Base-by-base conservation (phyloP, 2,888 invertebrate genomes). In the Aphodius granarius region DNA sequence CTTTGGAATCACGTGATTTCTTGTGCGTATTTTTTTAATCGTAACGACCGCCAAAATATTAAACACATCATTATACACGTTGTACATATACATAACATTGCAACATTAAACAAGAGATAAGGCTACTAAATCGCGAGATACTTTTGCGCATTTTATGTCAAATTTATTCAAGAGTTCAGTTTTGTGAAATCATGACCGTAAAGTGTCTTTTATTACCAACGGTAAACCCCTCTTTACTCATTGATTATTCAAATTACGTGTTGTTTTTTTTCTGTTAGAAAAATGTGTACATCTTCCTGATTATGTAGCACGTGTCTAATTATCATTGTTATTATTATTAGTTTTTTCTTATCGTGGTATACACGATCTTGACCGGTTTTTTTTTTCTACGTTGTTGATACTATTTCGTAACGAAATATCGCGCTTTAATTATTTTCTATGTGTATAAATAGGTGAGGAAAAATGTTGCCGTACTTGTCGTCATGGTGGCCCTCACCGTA, bases 401-500 rank as follows among this genome's bases (percentile, higher is more conserved):
- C 13, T 43, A 3, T 43, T n/a, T n/a, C n/a, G 43, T 43, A 43
- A 43, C 0, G 9, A 9, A 3, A 43, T 13, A 3, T 43, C n/a
- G n/a, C n/a, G n/a, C 13, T 43, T 43, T 43, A 43, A 43, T 3
- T 43, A 43, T 3, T 43, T 43, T 43, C 13, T 43, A 9, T 13
- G 1, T 3, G 13, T 43, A 43, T 43, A 43, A 43, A 16, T 71
- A 74, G 73, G 22, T 72, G 43, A 75, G 64, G 17, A 73, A 74
- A 66, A 17, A 21, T 23, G 62, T 75, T 16, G 64, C 70, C n/a
- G 65, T 71, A 21, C 43, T 75, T n/a, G 63, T 77, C 2, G 16
- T 77, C 17, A 73, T 65, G 18, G 77, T 74, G 3, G 62, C 78
- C 4, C 16, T 73, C n/a, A 70, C 75, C 2, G 21, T 64, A 4